A percentile compares a stretch with the other conserved stretches of the same genome.
Evolutionary conservation across 2,888 invertebrate species (phyloP).

Genomic region (Amphimallon solstitiale): DNA sequence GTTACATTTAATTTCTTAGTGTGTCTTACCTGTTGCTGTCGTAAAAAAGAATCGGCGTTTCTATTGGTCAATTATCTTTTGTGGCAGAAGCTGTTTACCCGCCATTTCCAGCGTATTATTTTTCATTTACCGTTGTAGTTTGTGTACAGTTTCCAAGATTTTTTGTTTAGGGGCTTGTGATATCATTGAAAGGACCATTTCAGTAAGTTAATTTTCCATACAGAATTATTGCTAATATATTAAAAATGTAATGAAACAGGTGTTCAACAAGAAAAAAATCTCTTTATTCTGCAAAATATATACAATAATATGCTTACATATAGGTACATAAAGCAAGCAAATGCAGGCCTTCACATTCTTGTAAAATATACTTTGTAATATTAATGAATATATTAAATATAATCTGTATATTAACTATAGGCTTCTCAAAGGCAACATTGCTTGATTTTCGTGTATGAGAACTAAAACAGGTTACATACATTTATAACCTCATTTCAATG

Average conservation of each 20-base stretch:
- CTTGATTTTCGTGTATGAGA: constrained; percentile 18
- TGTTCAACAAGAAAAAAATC: constrained; percentile 33
- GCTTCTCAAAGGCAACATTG: constrained; percentile 42
- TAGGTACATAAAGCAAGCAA: constrained; percentile 41
- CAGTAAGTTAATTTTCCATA: neutral
- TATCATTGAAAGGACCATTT: neutral
- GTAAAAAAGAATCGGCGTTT: neutral
- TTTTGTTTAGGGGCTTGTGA: neutral
- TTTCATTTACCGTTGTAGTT: constrained; percentile 1
- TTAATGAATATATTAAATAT: constrained; percentile 37
- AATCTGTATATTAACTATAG: constrained; percentile 37
- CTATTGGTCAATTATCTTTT: neutral
- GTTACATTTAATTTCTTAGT: too few species aligned
- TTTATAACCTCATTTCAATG: constrained; percentile 22
- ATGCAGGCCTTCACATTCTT: constrained; percentile 36
- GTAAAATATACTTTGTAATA: constrained; percentile 35
- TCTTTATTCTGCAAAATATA: constrained; percentile 40
- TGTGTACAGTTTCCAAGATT: neutral
- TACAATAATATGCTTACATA: constrained; percentile 38
- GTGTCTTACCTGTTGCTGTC: too few species aligned
- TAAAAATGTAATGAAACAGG: neutral
- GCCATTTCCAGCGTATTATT: constrained; percentile 29
- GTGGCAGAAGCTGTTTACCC: constrained; percentile 16
- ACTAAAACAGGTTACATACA: constrained; percentile 28
- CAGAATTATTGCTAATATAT: neutral